Base-by-base conservation (phyloP, 2,888 invertebrate genomes). In the Belgica antarctica region DNA sequence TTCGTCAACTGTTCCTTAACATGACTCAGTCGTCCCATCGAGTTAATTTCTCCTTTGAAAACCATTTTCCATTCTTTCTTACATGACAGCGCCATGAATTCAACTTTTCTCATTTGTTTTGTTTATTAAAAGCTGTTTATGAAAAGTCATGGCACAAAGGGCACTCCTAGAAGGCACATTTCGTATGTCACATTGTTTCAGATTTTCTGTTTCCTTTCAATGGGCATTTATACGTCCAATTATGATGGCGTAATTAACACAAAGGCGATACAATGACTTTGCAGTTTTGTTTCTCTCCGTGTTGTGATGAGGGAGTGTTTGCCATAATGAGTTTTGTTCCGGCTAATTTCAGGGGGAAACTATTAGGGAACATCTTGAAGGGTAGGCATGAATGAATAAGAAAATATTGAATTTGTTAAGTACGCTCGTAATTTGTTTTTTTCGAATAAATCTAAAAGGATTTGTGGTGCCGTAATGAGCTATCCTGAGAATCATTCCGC, bases 21-120 rank as follows among this genome's bases (percentile, higher is more conserved):
- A 41, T 41, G 41, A n/a, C 41, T 41, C n/a, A n/a, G n/a, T n/a
- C n/a, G n/a, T n/a, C n/a, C 41, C 41, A 12, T 41, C 41, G n/a
- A 41, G 15, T 41, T 15, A n/a, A 41, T n/a, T 41, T 5, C 12
- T n/a, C 12, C 41, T 41, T 10, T 5, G 41, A 41, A 41, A 41
- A 41, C 15, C 15, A 41, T 41, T 41, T 31, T 41, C 3, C 12
- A 41, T 41, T n/a, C 41, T 41, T 41, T 4, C 12, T 3, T 12
- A 10, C 41, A 41, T 41, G 41, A 41, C 41, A 41, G 15, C 41
- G n/a, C n/a, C 12, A 41, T 41, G 41, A 12, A 41, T 41, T 41
- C 10, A 15, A 41, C 41, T 41, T 41, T 41, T 31, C 15, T 2
- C 41, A 15, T 15, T 41, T 15, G 12, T 41, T 41, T 41, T 31